Evolutionary conservation across 2,888 invertebrate species (phyloP), one percentile per base, ranked within the genome.

Genomic region (Poecilobothrus nobilitatus): DNA sequence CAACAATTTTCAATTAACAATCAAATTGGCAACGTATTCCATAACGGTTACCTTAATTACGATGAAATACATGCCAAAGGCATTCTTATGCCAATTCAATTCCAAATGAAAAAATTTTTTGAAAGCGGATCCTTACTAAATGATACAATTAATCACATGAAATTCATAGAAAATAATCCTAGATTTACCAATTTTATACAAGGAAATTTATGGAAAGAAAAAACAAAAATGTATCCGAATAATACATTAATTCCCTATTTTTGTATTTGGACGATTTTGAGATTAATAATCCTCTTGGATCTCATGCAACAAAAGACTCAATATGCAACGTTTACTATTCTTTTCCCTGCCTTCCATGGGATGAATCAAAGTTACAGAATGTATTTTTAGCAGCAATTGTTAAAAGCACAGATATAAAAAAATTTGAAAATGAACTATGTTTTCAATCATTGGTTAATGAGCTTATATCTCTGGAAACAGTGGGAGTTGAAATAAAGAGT

Each of bases 381-480:
- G 68, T 76, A 27, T 74, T 76, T 74, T 71, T 76, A 65, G 73
- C 73, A 63, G 71, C 69, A 44, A 65, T 76, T 53, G 68, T 76
- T 69, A 71, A 75, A 70, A 67, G 72, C 66, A 27, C 68, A 63
- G 76, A 76, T 71, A 69, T 74, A 66, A 73, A 73, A 69, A 71
- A 68, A 37, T 74, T 72, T 69, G 73, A 73, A 20, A 76, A 75
- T 72, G 69, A 70, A 63, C 66, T 71, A 67, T 72, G 73, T 22
- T 74, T 77, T 70, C 34, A 71, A 18, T 71, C 71, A 53, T 68
- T 77, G 9, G 73, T 75, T 37, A 65, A 71, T 61, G 74, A 74
- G 71, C 68, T 75, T 34, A 72, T 69, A 67, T 71, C 69, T 71
- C 69, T 77, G 20, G 74, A 74, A 70, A 69, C 67, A 67, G 67